Evolutionary conservation across 2,888 invertebrate species (phyloP).

Genomic region (Tethea ocularis): DNA sequence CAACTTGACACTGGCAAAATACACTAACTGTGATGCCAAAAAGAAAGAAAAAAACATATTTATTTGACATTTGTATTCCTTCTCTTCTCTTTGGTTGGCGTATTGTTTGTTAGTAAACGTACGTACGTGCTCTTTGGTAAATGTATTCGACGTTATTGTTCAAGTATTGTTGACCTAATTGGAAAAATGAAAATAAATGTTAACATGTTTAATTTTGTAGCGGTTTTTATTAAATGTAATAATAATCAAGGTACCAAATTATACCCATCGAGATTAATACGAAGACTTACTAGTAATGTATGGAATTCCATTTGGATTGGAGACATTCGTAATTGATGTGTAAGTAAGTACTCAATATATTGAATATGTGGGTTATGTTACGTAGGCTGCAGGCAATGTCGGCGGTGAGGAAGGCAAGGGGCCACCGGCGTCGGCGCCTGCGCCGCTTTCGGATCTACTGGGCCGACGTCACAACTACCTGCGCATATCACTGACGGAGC

Average conservation of each 20-base stretch:
- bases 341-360: background rate
- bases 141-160: too few relatives aligned
- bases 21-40: too few relatives aligned
- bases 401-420: constrained; percentile 8
- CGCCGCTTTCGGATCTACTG: constrained; percentile 90
- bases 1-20: too few relatives aligned
- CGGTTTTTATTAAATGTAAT: background rate
- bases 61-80: too few relatives aligned
- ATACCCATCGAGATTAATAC: background rate
- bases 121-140: too few relatives aligned
- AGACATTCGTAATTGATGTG: background rate
- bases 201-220: background rate
- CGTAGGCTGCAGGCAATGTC: constrained; percentile 3
- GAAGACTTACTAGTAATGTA: background rate
- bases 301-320: background rate
- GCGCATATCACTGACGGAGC: constrained; percentile 97
- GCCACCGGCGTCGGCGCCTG: constrained; percentile 82
- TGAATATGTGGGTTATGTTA: background rate
- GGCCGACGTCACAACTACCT: constrained; percentile 96
- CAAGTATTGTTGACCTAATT: background rate
- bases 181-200: background rate
- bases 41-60: too few relatives aligned
- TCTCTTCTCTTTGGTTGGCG: too few relatives aligned
- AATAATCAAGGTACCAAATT: background rate
- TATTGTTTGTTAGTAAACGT: too few relatives aligned